Evolutionary conservation across 2,888 invertebrate genomes (phyloP).

Genomic region (Andricus curvator): DNA sequence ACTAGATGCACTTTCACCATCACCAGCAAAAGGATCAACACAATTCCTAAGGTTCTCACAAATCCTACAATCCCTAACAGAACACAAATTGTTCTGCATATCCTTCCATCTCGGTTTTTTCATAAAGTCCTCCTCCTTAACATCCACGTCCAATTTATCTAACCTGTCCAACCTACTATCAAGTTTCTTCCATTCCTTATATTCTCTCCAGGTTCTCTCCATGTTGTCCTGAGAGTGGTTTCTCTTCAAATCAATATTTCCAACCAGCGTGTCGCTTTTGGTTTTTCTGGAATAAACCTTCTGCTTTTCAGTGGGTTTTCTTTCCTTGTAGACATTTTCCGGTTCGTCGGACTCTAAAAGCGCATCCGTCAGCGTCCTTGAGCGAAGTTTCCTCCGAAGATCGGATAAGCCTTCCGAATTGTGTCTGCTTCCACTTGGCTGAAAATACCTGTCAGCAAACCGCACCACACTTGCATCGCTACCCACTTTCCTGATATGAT

Average conservation of each 20-base stretch:
- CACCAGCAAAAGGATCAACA: conserved; percentile 48
- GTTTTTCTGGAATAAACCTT: conserved; percentile 68
- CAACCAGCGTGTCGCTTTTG: conserved; percentile 66
- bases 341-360: conserved; percentile 52
- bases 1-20: conserved; percentile 18
- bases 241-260: conserved; percentile 60
- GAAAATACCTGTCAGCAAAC: background rate
- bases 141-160: conserved; percentile 42
- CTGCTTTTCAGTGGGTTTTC: conserved; percentile 61
- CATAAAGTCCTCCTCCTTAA: conserved; percentile 66
- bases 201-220: conserved; percentile 71
- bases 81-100: conserved; percentile 57
- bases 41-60: conserved; percentile 58
- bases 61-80: conserved; percentile 58
- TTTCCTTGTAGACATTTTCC: conserved; percentile 51
- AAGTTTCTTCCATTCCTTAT: conserved; percentile 67
- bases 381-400: conserved; percentile 17
- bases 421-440: conserved; percentile 22
- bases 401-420: background rate
- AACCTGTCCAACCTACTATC: conserved; percentile 59
- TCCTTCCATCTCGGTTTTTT: conserved; percentile 70
- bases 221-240: conserved; percentile 65
- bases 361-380: conserved; percentile 41
- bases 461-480: conserved; percentile 66
- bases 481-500: conserved; percentile 65